Conservation (phyloP, 2,113 vertebrate genomes). For the Cyprinodon tularosa region DNA sequence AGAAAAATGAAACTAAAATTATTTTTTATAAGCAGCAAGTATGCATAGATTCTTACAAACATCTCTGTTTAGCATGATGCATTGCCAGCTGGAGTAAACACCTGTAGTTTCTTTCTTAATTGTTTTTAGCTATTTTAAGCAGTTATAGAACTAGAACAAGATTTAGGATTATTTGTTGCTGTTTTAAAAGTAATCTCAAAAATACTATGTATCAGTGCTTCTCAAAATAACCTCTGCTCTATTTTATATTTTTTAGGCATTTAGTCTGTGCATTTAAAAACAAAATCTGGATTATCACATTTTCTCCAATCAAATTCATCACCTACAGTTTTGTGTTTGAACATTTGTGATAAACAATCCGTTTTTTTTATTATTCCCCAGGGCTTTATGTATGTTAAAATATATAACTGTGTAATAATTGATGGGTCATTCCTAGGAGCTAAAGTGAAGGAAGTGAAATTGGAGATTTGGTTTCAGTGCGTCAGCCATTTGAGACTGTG, state of each 20-base stretch:
- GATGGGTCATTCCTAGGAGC: constrained; percentile 33
- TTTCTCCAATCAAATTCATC: not conserved
- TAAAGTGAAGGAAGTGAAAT: constrained; percentile 63
- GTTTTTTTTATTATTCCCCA: constrained; percentile 15
- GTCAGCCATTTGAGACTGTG: constrained; percentile 55
- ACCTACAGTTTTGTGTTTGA: not conserved
- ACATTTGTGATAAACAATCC: constrained; percentile 21
- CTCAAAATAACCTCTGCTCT: not conserved
- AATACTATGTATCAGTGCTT: not conserved
- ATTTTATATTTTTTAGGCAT: not conserved
- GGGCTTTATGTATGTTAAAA: constrained; percentile 51
- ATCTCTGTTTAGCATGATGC: not conserved
- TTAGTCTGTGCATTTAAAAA: not conserved
- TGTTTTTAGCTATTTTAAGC: not conserved
- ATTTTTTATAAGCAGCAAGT: not conserved
- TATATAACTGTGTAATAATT: constrained; percentile 73
- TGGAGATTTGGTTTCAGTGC: constrained; percentile 73
- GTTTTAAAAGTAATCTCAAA: not conserved
- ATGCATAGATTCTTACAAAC: not conserved
- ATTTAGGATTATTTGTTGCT: not conserved
- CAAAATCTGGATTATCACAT: constrained; percentile 3
- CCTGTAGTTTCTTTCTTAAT: not conserved
- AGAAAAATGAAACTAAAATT: not conserved
- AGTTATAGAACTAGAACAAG: not conserved
- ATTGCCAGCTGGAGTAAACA: not conserved